Evolutionary conservation across 2,797 vertebrate genomes (phyloP).

Genomic region (Melanotaenia trifasciata): DNA sequence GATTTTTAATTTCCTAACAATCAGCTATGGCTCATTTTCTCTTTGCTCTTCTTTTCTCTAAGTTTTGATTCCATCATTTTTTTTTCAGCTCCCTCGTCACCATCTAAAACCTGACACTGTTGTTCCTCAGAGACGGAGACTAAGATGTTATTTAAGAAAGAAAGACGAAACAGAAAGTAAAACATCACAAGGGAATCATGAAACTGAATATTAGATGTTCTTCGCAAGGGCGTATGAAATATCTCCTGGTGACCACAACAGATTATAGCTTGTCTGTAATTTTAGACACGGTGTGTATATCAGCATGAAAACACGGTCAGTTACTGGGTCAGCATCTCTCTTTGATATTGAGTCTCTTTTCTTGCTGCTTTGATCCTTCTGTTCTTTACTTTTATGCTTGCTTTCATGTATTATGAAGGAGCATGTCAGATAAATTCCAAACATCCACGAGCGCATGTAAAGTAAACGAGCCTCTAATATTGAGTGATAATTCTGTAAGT

Average conservation of each 20-base stretch:
- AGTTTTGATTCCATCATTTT: slow-evolving; percentile 24
- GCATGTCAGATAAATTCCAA: slow-evolving; percentile 39
- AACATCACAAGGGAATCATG: slow-evolving; percentile 33
- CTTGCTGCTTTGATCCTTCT: slow-evolving; percentile 43
- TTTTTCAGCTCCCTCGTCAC: slow-evolving; percentile 22
- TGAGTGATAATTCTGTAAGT: slow-evolving; percentile 23
- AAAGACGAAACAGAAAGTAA: slow-evolving; percentile 43
- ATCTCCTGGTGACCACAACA: slow-evolving; percentile 36
- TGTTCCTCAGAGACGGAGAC: slow-evolving; percentile 38
- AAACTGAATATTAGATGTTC: slow-evolving; percentile 40
- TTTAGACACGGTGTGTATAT: slow-evolving; percentile 23
- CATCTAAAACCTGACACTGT: slow-evolving; percentile 32
- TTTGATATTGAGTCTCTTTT: slow-evolving; percentile 46
- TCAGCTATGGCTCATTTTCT: slow-evolving; percentile 18
- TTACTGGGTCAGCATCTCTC: slow-evolving; percentile 39
- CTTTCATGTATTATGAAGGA: slow-evolving; percentile 52
- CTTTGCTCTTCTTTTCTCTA: neutral
- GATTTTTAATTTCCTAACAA: slow-evolving; percentile 4
- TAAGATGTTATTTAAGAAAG: slow-evolving; percentile 61
- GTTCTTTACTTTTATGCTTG: slow-evolving; percentile 24
- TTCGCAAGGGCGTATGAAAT: slow-evolving; percentile 41
- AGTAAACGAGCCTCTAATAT: slow-evolving; percentile 36
- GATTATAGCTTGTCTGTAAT: slow-evolving; percentile 42
- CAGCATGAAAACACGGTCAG: slow-evolving; percentile 46
- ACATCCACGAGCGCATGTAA: slow-evolving; percentile 29